These are phyloP conservation scores for Arnoldichthys spilopterus DNA, from an alignment of 2,797 vertebrate genomes.

Conservation along the genomic window DNA sequence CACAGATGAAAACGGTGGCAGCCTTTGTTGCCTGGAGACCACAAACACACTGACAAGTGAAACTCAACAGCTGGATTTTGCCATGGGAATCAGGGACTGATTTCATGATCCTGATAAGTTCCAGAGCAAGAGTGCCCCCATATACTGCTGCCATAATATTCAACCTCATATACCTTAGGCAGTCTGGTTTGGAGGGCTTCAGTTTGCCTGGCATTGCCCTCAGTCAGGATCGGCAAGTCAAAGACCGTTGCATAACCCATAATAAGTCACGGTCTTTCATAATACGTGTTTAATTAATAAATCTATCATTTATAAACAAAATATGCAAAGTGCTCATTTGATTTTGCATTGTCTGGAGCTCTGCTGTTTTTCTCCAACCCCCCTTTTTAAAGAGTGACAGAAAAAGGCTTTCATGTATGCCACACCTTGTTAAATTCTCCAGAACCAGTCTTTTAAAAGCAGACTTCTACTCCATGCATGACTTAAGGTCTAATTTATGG, in stretches of 20 bases:
- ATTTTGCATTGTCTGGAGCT: conserved; percentile 55
- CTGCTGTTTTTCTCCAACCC: conserved; percentile 55
- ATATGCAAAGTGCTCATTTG: conserved; percentile 39
- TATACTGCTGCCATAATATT: conserved; percentile 16
- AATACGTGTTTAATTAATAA: conserved; percentile 37
- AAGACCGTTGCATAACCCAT: conserved; percentile 31
- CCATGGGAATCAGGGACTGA: conserved; percentile 41
- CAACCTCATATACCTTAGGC: conserved; percentile 4
- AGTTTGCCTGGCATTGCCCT: conserved; percentile 17
- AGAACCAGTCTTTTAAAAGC: conserved; percentile 67
- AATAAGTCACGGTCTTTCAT: not conserved
- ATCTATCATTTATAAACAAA: conserved; percentile 51
- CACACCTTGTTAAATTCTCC: conserved; percentile 74
- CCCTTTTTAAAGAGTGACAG: conserved; percentile 52
- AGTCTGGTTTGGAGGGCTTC: conserved; percentile 14
- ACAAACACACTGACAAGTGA: conserved; percentile 43
- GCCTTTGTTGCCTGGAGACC: conserved; percentile 44
- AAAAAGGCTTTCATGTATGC: conserved; percentile 59
- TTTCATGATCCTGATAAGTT: conserved; percentile 51
- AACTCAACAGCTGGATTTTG: conserved; percentile 47
- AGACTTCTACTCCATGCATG: conserved; percentile 60
- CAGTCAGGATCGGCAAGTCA: conserved; percentile 23
- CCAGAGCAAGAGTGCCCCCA: conserved; percentile 16
- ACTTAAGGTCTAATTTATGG: conserved; percentile 69
- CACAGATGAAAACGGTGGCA: conserved; percentile 49